phyloP scores from a whole-genome alignment of 2,888 invertebrate species.

The Tachina grossa region DNA sequence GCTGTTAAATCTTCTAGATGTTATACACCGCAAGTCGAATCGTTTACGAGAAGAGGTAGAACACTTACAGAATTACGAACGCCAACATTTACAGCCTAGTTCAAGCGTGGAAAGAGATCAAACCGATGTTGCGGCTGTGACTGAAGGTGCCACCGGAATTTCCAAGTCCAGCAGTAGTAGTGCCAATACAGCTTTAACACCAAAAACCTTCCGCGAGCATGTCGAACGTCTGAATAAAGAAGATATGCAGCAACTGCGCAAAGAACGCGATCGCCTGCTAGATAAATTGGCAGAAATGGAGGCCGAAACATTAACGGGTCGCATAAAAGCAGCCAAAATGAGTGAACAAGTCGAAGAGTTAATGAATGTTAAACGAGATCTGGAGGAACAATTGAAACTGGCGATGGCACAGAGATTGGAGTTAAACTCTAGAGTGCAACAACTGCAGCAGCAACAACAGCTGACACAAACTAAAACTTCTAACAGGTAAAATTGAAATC shows the following conservation, averaged over 20 bases:
- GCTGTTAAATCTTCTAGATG: constrained; percentile 92
- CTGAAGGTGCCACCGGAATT: constrained; percentile 63
- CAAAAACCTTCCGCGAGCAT: constrained; percentile 80
- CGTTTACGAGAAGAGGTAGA: constrained; percentile 88
- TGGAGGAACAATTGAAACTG: constrained; percentile 85
- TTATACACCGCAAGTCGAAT: constrained; percentile 91
- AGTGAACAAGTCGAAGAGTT: constrained; percentile 86
- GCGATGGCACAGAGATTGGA: constrained; percentile 85
- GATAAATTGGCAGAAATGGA: constrained; percentile 90
- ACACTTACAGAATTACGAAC: constrained; percentile 84
- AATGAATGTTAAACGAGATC: constrained; percentile 84
- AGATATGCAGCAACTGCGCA: constrained; percentile 86
- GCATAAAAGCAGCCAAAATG: constrained; percentile 86
- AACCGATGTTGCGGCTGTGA: constrained; percentile 52
- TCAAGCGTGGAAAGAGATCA: constrained; percentile 59
- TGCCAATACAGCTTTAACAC: constrained; percentile 76
- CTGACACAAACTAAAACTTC: constrained; percentile 80
- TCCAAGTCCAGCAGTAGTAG: constrained; percentile 73
- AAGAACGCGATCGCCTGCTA: constrained; percentile 89
- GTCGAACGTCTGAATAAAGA: constrained; percentile 82
- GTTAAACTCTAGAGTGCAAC: constrained; percentile 85
- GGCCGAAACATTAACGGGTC: constrained; percentile 88
- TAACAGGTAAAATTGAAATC: constrained; percentile 77
- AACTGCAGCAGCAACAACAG: constrained; percentile 82
- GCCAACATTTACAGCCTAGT: constrained; percentile 75